Base-by-base conservation (phyloP, 2,797 vertebrate genomes). In the Schizothorax lantsangensis region DNA sequence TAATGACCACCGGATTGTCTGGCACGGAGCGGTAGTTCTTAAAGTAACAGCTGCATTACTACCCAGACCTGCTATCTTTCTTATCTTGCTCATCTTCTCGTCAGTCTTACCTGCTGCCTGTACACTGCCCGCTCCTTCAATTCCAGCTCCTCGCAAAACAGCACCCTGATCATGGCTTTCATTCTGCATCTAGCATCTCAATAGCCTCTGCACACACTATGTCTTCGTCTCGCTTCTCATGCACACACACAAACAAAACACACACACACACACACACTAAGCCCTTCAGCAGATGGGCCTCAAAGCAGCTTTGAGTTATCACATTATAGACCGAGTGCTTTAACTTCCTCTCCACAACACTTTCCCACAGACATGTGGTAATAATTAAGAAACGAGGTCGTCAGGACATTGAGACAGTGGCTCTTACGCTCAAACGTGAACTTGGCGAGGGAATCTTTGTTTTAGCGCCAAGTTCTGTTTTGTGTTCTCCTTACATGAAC, bases 161-260 rank as follows among this genome's bases (percentile, higher is more conserved):
- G 84, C 33, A 94, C 89, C 83, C 90, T 91, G 86, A 94, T 91
- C 77, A 94, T 86, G 1, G 94, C 91, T 92, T 93, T 95, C 94
- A 95, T 95, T 92, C 78, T 81, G 84, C 43, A 40, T 38, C 69
- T 64, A 49, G 23, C 33, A 36, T 45, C 47, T 40, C 74, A 36
- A 14, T 19, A 30, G 43, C 73, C 78, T 59, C 66, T 72, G 81
- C 73, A 83, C 54, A 68, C 23, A 38, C 40, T 17, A 66, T 1
- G 45, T 69, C 73, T 88, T 84, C 84, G 88, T 85, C 90, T 57
- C 10, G 86, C 80, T 94, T 92, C 86, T 86, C 86, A 88, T 52
- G 84, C 89, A 84, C 88, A 89, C 54, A 79, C 40, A 40, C 7
- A 40, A 7, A 40, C 79, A 8, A 43, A 8, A 43, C 43, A 43